Evolutionary conservation across 2,113 vertebrate species (phyloP), one percentile per base, ranked within the genome.

Genomic region (Amphiprion ocellaris): DNA sequence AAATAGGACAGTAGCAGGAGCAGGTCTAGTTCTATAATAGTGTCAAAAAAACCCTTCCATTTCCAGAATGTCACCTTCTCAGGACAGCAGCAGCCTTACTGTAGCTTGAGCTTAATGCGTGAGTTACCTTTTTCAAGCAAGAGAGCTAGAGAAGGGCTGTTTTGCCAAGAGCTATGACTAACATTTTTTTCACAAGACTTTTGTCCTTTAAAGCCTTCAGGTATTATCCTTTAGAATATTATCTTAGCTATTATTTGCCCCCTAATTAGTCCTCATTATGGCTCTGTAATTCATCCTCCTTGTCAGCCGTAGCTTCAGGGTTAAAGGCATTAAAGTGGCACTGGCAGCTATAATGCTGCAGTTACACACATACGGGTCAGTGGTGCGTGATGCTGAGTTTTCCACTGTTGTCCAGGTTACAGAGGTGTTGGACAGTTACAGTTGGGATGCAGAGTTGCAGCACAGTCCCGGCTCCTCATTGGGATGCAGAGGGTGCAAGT

Each of bases 221-320:
- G 74, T 79, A 87, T 85, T 82, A 85, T 84, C 87, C 82, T 79
- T 69, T 46, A 77, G 74, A 83, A 83, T 85, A 85, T 86, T 80
- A 92, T 89, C 89, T 87, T 33, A 54, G 82, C 77, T 77, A 84
- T 84, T 85, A 82, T 91, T 87, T 85, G 78, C 59, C 75, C 84
- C 71, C 76, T 91, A 89, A 92, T 93, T 91, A 91, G 84, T 81
- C 67, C 62, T 87, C 46, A 63, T 81, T 81, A 77, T 69, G 59
- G 63, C 77, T 39, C 52, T 83, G 88, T 81, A 89, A 89, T 74
- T 39, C 72, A 89, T 79, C 87, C 77, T 46, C 68, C 59, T 75
- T 66, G 74, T 79, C 73, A 69, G 78, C 78, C 62, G 30, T 44
- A 50, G 69, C 83, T 91, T 87, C 67, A 53, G 54, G 78, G 47